Evolutionary conservation across 2,888 invertebrate genomes (phyloP).

Genomic region (Callyntrura sp.): DNA sequence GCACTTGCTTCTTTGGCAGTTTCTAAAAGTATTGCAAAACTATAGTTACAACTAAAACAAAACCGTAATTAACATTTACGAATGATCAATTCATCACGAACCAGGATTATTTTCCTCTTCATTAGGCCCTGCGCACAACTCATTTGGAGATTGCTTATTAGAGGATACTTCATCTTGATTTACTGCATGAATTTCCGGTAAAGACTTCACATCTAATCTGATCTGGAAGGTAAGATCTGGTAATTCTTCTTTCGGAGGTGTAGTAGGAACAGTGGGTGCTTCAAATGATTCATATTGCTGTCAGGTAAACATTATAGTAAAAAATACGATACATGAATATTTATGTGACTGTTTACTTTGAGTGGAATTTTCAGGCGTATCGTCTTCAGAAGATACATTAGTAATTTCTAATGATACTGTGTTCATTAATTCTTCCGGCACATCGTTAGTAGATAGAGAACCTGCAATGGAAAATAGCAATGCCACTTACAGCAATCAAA

Average conservation of each 20-base stretch:
- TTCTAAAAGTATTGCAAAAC: neutral
- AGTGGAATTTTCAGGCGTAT: neutral
- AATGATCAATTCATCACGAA: neutral
- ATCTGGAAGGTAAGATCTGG: no score
- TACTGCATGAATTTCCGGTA: slow-evolving; percentile 30
- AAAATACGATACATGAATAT: neutral
- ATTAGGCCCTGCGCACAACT: neutral
- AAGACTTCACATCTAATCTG: no score
- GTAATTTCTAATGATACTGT: slow-evolving; percentile 18
- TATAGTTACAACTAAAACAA: neutral
- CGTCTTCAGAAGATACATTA: slow-evolving; percentile 12
- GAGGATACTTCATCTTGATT: slow-evolving; percentile 13
- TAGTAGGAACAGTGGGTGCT: slow-evolving; percentile 30
- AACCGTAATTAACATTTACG: neutral
- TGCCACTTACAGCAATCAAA: no score
- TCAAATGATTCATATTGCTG: neutral
- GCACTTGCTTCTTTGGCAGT: neutral
- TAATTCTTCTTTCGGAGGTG: no score
- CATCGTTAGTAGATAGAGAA: slow-evolving; percentile 26
- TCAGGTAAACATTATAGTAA: neutral
- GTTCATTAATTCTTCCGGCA: slow-evolving; percentile 28
- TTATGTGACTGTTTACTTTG: slow-evolving; percentile 7
- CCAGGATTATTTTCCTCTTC: slow-evolving; percentile 36
- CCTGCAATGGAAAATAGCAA: neutral
- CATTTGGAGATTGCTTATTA: neutral